phyloP scores from a whole-genome alignment of 2,888 invertebrate genomes.

The Silvanus unidentatus region DNA sequence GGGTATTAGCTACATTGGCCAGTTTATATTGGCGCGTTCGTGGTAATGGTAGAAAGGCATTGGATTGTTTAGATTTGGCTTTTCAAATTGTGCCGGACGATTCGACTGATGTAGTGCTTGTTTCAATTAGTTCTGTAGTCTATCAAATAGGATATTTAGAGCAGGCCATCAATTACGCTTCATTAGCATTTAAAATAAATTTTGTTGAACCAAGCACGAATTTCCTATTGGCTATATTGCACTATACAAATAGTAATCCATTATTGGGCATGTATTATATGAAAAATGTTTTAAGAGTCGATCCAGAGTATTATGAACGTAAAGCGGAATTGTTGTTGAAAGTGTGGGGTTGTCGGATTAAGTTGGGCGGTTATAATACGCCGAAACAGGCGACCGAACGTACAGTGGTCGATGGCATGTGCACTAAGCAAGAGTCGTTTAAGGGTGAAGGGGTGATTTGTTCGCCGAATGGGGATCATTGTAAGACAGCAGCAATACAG shows the following conservation, averaged over 20 bases:
- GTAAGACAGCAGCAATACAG: slow-evolving; percentile 40
- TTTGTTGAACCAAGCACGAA: slow-evolving; percentile 67
- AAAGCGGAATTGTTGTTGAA: slow-evolving; percentile 49
- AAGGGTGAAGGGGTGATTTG: slow-evolving; percentile 41
- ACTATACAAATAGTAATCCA: slow-evolving; percentile 58
- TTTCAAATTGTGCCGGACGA: slow-evolving; percentile 53
- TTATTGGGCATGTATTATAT: slow-evolving; percentile 57
- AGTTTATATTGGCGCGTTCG: slow-evolving; percentile 74
- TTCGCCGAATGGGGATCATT: slow-evolving; percentile 40
- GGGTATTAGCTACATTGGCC: slow-evolving; percentile 67
- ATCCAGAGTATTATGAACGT: slow-evolving; percentile 49
- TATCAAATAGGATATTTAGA: slow-evolving; percentile 60
- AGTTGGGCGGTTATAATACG: slow-evolving; percentile 34
- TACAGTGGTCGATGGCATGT: slow-evolving; percentile 29
- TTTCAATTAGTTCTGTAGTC: slow-evolving; percentile 64
- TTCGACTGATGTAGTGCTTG: slow-evolving; percentile 61
- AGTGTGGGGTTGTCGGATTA: slow-evolving; percentile 51
- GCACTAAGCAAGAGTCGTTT: slow-evolving; percentile 28
- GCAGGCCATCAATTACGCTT: slow-evolving; percentile 56
- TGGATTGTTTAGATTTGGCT: slow-evolving; percentile 64
- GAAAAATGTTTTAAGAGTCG: slow-evolving; percentile 55
- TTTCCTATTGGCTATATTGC: slow-evolving; percentile 60
- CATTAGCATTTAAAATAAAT: slow-evolving; percentile 57
- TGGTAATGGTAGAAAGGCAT: slow-evolving; percentile 60
- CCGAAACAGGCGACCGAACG: slow-evolving; percentile 21